phyloP scores from a whole-genome alignment of 2,888 invertebrate genomes.

The Philereme vetulata region DNA sequence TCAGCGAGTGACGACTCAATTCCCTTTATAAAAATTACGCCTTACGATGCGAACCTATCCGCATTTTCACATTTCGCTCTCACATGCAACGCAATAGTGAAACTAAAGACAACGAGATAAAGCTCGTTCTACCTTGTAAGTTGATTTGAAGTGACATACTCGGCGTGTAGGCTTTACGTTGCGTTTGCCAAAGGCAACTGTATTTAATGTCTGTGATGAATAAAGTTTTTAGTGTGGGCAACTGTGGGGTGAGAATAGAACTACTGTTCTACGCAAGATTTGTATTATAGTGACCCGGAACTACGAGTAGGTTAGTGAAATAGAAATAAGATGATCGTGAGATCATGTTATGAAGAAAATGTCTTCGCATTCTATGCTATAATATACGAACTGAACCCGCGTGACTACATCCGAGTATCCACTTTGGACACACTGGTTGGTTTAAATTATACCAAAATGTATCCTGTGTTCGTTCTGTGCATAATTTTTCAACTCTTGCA shows the following conservation, averaged over 20 bases:
- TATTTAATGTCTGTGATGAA: conserved; percentile 13
- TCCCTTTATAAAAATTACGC: no score
- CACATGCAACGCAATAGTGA: not conserved
- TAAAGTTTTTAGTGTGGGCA: conserved; percentile 22
- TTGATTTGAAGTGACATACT: not conserved
- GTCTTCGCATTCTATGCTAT: no score
- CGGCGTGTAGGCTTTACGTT: conserved; percentile 5
- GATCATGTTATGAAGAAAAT: not conserved
- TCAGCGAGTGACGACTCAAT: no score
- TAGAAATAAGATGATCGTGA: not conserved
- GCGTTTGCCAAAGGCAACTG: conserved; percentile 8
- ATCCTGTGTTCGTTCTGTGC: no score
- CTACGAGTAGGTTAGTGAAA: not conserved
- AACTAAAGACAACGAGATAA: not conserved
- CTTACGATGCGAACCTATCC: no score
- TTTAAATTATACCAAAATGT: no score
- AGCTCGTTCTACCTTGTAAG: not conserved
- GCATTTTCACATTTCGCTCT: not conserved
- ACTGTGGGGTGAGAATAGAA: conserved; percentile 16
- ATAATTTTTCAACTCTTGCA: no score
- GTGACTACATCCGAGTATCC: no score
- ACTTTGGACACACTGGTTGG: no score
- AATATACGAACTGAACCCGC: no score
- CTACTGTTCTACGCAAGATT: conserved; percentile 10
- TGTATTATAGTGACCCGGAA: conserved; percentile 4